Evolutionary conservation across 2,797 vertebrate genomes (phyloP).

Genomic region (Micropoecilia bifurca): DNA sequence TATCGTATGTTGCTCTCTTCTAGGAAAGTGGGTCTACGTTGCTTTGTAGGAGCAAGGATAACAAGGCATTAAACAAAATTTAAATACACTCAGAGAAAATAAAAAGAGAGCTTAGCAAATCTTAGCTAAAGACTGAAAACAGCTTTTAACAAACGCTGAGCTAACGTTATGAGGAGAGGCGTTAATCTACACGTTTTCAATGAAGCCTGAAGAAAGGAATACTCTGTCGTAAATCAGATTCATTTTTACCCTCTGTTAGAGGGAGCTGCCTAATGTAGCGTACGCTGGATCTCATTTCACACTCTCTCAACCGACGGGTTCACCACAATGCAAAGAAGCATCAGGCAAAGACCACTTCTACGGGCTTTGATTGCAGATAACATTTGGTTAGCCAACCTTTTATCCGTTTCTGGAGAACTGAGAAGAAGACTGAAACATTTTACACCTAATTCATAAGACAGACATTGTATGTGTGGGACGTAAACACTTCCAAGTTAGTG

Average conservation of each 20-base stretch:
- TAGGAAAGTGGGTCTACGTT: constrained; percentile 19
- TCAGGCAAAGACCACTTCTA: constrained; percentile 9
- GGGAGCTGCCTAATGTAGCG: constrained; percentile 35
- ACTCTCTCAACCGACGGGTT: constrained; percentile 43
- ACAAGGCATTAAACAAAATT: constrained; percentile 20
- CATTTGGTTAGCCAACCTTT: constrained; percentile 30
- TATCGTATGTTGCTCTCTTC: constrained; percentile 34
- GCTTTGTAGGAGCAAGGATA: constrained; percentile 34
- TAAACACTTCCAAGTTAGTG: neutral
- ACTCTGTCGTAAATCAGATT: constrained; percentile 46
- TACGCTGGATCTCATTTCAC: constrained; percentile 25
- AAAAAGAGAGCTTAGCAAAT: constrained; percentile 47
- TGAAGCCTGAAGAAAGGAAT: constrained; percentile 39
- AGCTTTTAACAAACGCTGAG: constrained; percentile 26
- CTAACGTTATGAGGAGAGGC: constrained; percentile 29
- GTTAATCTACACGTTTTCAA: constrained; percentile 47
- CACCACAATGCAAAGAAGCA: constrained; percentile 33
- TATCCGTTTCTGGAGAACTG: neutral
- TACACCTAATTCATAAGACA: neutral
- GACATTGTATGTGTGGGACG: neutral
- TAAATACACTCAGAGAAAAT: constrained; percentile 32
- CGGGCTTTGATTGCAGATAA: constrained; percentile 30
- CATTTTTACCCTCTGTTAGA: constrained; percentile 24
- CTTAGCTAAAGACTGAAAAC: constrained; percentile 36
- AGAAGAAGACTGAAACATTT: neutral